A percentile compares a stretch with the other conserved stretches of the same genome.
phyloP scores from a whole-genome alignment of 1,140 invertebrate genomes.

The Daktulosphaira vitifoliae region DNA sequence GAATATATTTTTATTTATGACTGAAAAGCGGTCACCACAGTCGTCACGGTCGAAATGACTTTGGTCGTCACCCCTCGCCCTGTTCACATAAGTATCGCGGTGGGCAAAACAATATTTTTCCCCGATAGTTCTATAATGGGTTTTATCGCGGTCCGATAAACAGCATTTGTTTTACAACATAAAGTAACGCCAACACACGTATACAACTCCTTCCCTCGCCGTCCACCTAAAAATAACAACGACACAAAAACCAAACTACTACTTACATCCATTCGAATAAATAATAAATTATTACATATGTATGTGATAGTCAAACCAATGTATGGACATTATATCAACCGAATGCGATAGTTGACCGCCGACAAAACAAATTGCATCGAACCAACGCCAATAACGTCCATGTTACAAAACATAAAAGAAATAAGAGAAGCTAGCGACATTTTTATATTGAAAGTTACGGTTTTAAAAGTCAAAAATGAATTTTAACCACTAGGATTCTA shows the following conservation, averaged over 20 bases:
- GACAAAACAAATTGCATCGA: too few species aligned
- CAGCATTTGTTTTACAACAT: constrained; percentile 21
- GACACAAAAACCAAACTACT: background rate
- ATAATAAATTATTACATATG: too few species aligned
- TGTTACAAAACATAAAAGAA: too few species aligned
- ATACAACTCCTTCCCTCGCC: background rate
- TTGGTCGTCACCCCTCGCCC: too few species aligned
- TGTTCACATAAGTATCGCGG: background rate
- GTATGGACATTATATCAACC: too few species aligned
- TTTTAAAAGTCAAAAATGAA: too few species aligned
- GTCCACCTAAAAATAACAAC: background rate
- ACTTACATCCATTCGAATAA: background rate
- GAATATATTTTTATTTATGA: constrained; percentile 5
- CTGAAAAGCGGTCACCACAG: background rate
- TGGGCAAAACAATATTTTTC: constrained; percentile 1
- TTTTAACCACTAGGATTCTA: too few species aligned
- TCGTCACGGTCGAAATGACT: constrained; percentile 10
- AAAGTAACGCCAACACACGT: background rate
- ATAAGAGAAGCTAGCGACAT: too few species aligned
- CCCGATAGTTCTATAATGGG: constrained; percentile 26
- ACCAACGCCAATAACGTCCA: too few species aligned
- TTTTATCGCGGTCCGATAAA: constrained; percentile 31
- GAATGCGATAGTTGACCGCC: too few species aligned
- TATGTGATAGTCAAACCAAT: too few species aligned
- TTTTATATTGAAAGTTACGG: too few species aligned